These are phyloP conservation scores for Alauda arvensis DNA, from an alignment of 2,797 vertebrate species.

Conservation along the genomic window DNA sequence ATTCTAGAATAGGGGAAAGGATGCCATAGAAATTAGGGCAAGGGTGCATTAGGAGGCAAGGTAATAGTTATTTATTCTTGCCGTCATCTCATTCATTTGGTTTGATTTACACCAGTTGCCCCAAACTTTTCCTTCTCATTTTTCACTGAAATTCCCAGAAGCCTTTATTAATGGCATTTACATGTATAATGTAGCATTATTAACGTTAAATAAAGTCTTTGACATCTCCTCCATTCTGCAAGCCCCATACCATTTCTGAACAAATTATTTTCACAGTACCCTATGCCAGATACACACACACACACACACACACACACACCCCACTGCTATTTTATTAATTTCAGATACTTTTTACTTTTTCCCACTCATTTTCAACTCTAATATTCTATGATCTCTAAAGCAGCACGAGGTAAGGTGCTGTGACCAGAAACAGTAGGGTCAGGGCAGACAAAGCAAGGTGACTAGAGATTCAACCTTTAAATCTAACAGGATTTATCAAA, in stretches of 20 bases:
- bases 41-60: neutral
- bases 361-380: neutral
- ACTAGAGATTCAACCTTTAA: neutral
- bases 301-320: neutral
- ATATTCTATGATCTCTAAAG: neutral
- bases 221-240: slow-evolving; percentile 5
- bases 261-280: slow-evolving; percentile 35
- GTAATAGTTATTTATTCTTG: slow-evolving; percentile 23
- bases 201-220: slow-evolving; percentile 24
- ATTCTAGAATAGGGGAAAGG: neutral
- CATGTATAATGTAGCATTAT: slow-evolving; percentile 39
- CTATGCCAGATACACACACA: slow-evolving; percentile 11
- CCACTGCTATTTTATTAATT: neutral
- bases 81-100: slow-evolving; percentile 21
- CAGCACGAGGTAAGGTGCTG: neutral
- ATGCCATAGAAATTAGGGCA: slow-evolving; percentile 10
- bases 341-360: neutral
- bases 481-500: neutral
- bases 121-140: slow-evolving; percentile 38
- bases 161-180: slow-evolving; percentile 35
- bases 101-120: slow-evolving; percentile 20
- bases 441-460: neutral
- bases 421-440: neutral
- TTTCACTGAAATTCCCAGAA: slow-evolving; percentile 16
- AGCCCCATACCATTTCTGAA: neutral